Percentiles rank a stretch among this genome's conserved stretches.
Conservation (phyloP, 2,888 invertebrate species). For the Stenoptilia bipunctidactyla region DNA sequence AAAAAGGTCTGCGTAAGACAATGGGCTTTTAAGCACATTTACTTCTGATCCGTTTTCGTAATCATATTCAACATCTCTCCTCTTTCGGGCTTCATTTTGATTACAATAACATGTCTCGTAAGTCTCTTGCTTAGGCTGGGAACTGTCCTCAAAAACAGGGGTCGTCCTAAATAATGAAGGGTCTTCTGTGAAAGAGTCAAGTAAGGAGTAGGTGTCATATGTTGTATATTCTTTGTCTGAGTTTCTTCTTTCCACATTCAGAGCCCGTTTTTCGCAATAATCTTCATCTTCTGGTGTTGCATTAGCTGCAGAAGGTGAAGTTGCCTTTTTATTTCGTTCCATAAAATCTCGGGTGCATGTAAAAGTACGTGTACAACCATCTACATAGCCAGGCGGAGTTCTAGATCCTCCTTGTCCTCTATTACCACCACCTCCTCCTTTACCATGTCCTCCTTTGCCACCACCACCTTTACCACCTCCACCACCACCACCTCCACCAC, state of each 20-base stretch:
- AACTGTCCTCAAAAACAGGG: background rate
- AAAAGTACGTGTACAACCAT: slow-evolving; percentile 54
- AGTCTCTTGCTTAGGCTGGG: background rate
- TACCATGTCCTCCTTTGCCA: slow-evolving; percentile 23
- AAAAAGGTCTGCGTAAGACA: slow-evolving; percentile 28
- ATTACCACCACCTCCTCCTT: slow-evolving; percentile 15
- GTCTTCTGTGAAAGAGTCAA: background rate
- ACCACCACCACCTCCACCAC: slow-evolving; percentile 18
- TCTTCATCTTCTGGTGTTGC: slow-evolving; percentile 35
- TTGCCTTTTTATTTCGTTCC: slow-evolving; percentile 41
- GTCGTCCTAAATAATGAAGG: background rate
- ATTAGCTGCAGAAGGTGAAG: slow-evolving; percentile 14
- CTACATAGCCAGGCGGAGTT: slow-evolving; percentile 54
- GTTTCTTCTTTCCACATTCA: slow-evolving; percentile 26
- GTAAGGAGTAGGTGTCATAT: too few species aligned
- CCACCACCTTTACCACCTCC: slow-evolving; percentile 17
- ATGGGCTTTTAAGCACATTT: slow-evolving; percentile 5
- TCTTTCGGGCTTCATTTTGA: slow-evolving; percentile 19
- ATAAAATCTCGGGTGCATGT: slow-evolving; percentile 52
- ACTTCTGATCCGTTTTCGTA: background rate
- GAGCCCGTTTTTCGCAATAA: slow-evolving; percentile 50
- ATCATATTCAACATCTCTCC: slow-evolving; percentile 17
- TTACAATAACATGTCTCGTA: slow-evolving; percentile 18
- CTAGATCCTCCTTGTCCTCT: slow-evolving; percentile 28
- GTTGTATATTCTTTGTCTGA: slow-evolving; percentile 9